Percentiles rank a stretch among this genome's conserved stretches.
These are phyloP conservation scores for Osmerus eperlanus DNA, from an alignment of 2,113 vertebrate species.

Conservation along the genomic window DNA sequence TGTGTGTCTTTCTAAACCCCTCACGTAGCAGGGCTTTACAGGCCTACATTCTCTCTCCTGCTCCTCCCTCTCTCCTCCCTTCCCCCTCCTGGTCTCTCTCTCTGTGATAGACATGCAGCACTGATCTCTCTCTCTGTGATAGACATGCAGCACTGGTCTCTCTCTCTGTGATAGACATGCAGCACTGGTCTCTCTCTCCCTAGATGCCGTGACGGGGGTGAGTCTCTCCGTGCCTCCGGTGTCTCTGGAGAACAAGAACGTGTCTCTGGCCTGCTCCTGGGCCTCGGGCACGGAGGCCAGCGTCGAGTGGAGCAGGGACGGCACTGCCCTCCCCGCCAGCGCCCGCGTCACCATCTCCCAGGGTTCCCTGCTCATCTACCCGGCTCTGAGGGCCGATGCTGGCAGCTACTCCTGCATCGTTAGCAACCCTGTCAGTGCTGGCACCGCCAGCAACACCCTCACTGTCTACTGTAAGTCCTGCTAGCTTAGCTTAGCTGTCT, in stretches of 20 bases:
- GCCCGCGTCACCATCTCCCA: conserved; percentile 57
- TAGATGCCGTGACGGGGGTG: conserved; percentile 60
- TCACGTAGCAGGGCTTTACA: no score
- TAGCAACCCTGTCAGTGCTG: conserved; percentile 67
- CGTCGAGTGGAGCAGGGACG: conserved; percentile 65
- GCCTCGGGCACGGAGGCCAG: conserved; percentile 49
- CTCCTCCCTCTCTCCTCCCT: neutral
- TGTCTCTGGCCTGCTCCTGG: conserved; percentile 65
- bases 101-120: neutral
- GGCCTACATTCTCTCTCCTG: neutral
- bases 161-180: conserved; percentile 9
- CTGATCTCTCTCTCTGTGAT: neutral
- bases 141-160: neutral
- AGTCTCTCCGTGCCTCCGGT: conserved; percentile 55
- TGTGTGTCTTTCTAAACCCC: conserved; percentile 41
- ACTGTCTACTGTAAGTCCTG: conserved; percentile 73
- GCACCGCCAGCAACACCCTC: conserved; percentile 47
- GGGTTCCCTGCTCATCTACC: conserved; percentile 63
- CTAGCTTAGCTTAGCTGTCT: no score
- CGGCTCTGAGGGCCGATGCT: conserved; percentile 56
- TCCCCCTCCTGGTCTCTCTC: neutral
- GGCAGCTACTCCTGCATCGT: conserved; percentile 69
- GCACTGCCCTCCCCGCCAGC: conserved; percentile 36
- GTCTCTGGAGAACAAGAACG: conserved; percentile 60
- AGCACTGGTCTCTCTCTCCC: neutral